Base-by-base conservation (phyloP, 2,888 invertebrate genomes). In the Hipparchia semele region DNA sequence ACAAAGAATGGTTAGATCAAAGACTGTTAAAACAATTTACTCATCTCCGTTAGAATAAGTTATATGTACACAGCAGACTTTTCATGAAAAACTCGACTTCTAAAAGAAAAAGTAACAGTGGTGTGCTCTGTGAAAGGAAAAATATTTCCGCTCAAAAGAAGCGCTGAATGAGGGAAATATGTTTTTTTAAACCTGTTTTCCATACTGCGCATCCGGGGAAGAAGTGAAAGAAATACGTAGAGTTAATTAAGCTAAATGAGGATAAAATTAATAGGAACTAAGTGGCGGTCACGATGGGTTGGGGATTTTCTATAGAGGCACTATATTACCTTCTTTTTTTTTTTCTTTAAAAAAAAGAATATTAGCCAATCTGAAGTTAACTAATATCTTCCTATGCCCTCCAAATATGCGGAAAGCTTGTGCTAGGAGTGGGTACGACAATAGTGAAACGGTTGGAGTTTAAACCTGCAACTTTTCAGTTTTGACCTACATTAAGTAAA, bases 161-260 rank as follows among this genome's bases (percentile, higher is more conserved):
- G 58, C 67, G 73, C 61, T 56, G 60, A 68, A 68, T 60, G 45
- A 54, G 33, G 73, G 46, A 56, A 72, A 76, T 74, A 72, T 74
- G 73, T 78, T 80, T 81, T 81, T 77, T 82, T 84, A 76, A 80
- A 87, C 84, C 85, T 86, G 79, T 79, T 83, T 78, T 76, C 74
- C 76, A 75, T 71, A 68, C 70, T 75, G 76, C 73, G 70, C 74
- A 71, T 79, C 12, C 46, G 39, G 51, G 51, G n/a, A 51, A 61
- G 69, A 53, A 81, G 80, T 82, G 79, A 80, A 82, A 80, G 73
- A 72, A 77, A 78, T 76, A 81, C 72, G 80, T 61, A 71, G 73
- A 70, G 70, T 79, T 77, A 77, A 79, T 80, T 81, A 78, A 75
- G 71, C 49, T 72, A 64, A 75, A 76, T 60, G 51, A 64, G 69